These are phyloP conservation scores for Frankliniella fusca DNA, from an alignment of 2,888 invertebrate species.

Conservation along the genomic window DNA sequence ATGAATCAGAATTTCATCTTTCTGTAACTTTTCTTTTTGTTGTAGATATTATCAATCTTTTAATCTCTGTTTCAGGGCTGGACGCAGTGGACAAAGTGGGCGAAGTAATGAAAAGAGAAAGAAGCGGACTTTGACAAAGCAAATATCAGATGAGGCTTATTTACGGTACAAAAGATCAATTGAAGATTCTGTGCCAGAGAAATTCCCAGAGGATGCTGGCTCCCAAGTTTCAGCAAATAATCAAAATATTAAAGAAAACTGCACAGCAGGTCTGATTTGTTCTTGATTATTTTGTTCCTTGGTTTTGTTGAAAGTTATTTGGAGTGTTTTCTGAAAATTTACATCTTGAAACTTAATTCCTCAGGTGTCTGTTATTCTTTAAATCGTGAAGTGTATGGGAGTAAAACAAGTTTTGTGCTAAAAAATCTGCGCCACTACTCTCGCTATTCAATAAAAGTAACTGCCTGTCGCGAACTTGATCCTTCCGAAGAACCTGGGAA, in stretches of 20 bases:
- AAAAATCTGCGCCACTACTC: conserved; percentile 70
- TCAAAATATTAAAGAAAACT: not conserved
- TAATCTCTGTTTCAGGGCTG: too few relatives aligned
- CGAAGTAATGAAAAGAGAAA: not conserved
- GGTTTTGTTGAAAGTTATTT: not conserved
- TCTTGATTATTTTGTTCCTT: not conserved
- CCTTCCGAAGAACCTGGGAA: conserved; percentile 40
- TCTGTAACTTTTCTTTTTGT: not conserved
- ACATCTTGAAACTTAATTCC: not conserved
- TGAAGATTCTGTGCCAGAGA: not conserved
- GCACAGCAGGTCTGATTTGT: not conserved
- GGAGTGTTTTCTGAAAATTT: not conserved
- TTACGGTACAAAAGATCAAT: not conserved
- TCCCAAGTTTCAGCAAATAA: not conserved
- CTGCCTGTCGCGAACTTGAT: conserved; percentile 66
- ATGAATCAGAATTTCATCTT: too few relatives aligned
- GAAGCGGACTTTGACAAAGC: not conserved
- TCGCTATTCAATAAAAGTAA: conserved; percentile 67
- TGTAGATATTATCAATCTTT: not conserved
- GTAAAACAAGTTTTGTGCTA: conserved; percentile 53
- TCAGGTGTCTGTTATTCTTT: conserved; percentile 32
- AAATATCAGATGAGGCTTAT: conserved; percentile 1
- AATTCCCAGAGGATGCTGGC: not conserved
- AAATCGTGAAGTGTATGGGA: conserved; percentile 38
- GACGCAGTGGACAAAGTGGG: too few relatives aligned